A percentile compares a stretch with the other conserved stretches of the same genome.
phyloP scores from a whole-genome alignment of 2,113 vertebrate species.

The Bubo scandiacus region DNA sequence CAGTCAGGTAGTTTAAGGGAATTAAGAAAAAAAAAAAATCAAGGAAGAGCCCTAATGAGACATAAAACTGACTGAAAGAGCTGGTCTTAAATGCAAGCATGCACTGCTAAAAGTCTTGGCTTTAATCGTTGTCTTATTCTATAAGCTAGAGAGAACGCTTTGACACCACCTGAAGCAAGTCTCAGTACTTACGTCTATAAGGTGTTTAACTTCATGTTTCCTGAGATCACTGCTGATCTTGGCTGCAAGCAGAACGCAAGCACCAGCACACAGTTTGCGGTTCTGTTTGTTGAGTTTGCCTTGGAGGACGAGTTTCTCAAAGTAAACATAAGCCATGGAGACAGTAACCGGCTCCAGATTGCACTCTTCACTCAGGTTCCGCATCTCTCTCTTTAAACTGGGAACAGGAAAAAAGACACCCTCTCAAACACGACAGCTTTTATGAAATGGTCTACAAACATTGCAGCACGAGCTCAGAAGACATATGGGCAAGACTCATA shows the following conservation, averaged over 20 bases:
- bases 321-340: conserved; percentile 97
- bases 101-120: not conserved
- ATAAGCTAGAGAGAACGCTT: not conserved
- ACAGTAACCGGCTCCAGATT: conserved; percentile 89
- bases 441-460: not conserved
- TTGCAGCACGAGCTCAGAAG: not conserved
- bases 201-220: conserved; percentile 93
- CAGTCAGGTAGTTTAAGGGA: not conserved
- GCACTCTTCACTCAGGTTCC: conserved; percentile 86
- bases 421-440: not conserved
- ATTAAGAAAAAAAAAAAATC: not conserved
- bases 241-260: conserved; percentile 91
- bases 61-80: not conserved
- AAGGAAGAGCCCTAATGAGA: not conserved
- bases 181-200: conserved; percentile 89
- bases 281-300: conserved; percentile 96
- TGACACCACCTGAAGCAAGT: not conserved
- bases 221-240: conserved; percentile 98
- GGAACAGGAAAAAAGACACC: not conserved
- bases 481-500: not conserved
- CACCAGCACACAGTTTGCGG: conserved; percentile 94
- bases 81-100: not conserved
- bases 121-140: not conserved
- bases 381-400: conserved; percentile 95
- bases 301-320: conserved; percentile 96